phyloP scores from a whole-genome alignment of 35 echinoderm and acorn worm genomes.

The Holothuria glaberrima region DNA sequence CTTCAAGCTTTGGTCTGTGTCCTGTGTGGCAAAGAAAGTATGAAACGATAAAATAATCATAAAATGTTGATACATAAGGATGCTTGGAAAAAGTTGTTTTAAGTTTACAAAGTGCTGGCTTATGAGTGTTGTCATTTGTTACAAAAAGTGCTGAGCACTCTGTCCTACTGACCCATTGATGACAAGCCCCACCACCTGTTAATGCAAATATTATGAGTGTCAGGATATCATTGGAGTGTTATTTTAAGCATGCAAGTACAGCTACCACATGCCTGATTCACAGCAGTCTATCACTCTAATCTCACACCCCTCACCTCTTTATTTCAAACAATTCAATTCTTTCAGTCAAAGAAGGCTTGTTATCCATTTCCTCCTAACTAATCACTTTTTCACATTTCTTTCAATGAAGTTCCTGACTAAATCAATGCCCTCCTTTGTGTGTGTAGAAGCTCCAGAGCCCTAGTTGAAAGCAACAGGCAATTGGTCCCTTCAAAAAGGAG shows the following conservation, averaged over 20 bases:
- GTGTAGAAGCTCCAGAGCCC: not conserved
- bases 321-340: not conserved
- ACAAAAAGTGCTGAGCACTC: too few relatives aligned
- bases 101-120: too few relatives aligned
- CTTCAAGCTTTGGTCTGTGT: conserved; percentile 86
- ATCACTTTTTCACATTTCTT: conserved; percentile 10
- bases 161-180: too few relatives aligned
- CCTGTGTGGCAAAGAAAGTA: conserved; percentile 40
- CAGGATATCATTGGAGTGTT: not conserved
- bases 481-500: conserved; percentile 22
- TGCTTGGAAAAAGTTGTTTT: too few relatives aligned
- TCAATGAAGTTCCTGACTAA: not conserved
- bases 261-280: not conserved
- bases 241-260: too few relatives aligned
- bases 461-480: conserved; percentile 13
- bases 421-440: conserved; percentile 44
- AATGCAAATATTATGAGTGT: too few relatives aligned
- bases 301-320: not conserved
- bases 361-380: conserved; percentile 12
- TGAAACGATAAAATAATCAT: too few relatives aligned
- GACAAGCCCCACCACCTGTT: too few relatives aligned
- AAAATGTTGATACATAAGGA: too few relatives aligned
- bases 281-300: not conserved
- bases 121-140: too few relatives aligned
- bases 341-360: not conserved